Evolutionary conservation across 2,113 vertebrate genomes (phyloP), one percentile per base, ranked within the genome.

Genomic region (Rhynchopsitta pachyrhyncha): DNA sequence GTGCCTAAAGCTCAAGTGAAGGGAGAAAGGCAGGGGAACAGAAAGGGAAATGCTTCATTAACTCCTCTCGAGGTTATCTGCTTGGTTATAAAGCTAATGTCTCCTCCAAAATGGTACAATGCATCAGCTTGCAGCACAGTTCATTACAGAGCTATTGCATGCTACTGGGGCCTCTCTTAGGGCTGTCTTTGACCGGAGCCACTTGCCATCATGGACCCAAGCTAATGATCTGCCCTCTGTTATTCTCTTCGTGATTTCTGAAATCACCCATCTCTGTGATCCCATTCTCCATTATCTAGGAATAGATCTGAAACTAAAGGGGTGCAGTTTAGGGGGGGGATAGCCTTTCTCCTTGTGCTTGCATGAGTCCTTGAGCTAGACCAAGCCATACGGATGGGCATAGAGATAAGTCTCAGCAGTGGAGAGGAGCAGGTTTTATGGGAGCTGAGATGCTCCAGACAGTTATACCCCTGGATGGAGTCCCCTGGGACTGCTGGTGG

Each of bases 331-430:
- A 7, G 1, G 2, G 27, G 27, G 25, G 15, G 19, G 7, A n/a
- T 50, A 18, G 37, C 73, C 69, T 82, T n/a, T 62, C 47, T 77
- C 17, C 53, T 29, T 5, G 15, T 28, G 41, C 41, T 74, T 47
- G 33, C 46, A 20, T 3, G 3, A 42, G 46, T 35, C 83, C 52
- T 68, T 69, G 47, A 66, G 31, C 47, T 41, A 50, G 18, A 22
- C 27, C 3, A 28, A 83, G 53, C 52, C 1, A 0, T 55, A 42
- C 0, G 0, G 35, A 28, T 41, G 69, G 82, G 27, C 23, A 3
- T 3, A 10, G 33, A 3, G 0, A 2, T 35, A 10, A 27, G 12
- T 46, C 68, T 31, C 8, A 6, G 68, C 46, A 10, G 5, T 31
- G 94, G 17, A 42, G 29, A 81, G n/a, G 12, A 68, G 19, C 0